Percentiles rank a stretch among this genome's conserved stretches.
These are phyloP conservation scores for Clarias magur DNA, from an alignment of 2,113 vertebrate genomes.

Conservation along the genomic window DNA sequence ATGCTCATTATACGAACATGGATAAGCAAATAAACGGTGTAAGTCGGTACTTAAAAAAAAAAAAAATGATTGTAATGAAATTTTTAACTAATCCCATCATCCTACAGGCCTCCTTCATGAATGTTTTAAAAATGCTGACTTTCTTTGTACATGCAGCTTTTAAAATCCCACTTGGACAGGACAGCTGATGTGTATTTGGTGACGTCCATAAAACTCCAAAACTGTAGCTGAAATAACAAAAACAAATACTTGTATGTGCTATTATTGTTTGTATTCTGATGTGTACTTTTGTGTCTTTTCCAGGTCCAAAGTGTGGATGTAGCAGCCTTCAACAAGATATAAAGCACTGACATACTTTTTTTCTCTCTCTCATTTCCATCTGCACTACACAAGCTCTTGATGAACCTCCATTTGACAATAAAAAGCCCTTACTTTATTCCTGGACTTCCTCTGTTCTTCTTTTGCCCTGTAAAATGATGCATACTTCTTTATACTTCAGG, in stretches of 20 bases:
- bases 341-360: constrained; percentile 7
- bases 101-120: background rate
- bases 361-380: constrained; percentile 45
- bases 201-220: background rate
- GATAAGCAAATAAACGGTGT: background rate
- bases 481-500: constrained; percentile 51
- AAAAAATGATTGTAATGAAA: background rate
- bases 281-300: constrained; percentile 34
- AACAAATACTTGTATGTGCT: background rate
- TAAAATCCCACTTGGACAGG: background rate
- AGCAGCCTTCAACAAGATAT: constrained; percentile 98
- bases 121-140: background rate
- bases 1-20: background rate
- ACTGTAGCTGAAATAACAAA: background rate
- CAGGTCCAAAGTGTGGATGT: constrained; percentile 97
- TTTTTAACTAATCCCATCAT: background rate
- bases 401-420: constrained; percentile 59
- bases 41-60: too few species aligned
- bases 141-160: background rate
- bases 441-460: background rate
- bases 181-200: background rate
- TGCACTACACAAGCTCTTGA: constrained; percentile 44
- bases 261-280: background rate
- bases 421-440: constrained; percentile 49
- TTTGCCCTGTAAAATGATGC: background rate